Percentiles rank a stretch among this genome's conserved stretches.
These are phyloP conservation scores for Melinopterus prodromus DNA, from an alignment of 2,888 invertebrate species.

Conservation along the genomic window DNA sequence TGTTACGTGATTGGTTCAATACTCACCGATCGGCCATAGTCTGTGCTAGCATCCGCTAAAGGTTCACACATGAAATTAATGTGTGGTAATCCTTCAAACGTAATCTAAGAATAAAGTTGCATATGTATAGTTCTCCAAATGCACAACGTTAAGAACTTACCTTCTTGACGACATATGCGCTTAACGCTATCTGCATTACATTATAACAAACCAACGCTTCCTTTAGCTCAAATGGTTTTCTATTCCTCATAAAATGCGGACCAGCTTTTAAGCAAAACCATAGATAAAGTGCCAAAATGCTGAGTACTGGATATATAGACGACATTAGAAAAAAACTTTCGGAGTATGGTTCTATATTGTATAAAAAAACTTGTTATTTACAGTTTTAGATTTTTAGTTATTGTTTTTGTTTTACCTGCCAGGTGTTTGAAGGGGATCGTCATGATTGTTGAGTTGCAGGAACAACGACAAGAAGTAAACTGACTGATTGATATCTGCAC, in stretches of 20 bases:
- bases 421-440: background rate
- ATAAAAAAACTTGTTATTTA: background rate
- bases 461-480: too few relatives aligned
- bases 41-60: background rate
- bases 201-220: constrained; percentile 70
- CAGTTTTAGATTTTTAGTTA: background rate
- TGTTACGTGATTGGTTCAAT: background rate
- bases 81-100: background rate
- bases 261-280: constrained; percentile 68
- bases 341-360: constrained; percentile 67
- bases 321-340: constrained; percentile 64
- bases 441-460: too few relatives aligned
- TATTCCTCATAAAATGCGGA: constrained; percentile 71
- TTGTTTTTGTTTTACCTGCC: background rate
- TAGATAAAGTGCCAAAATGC: constrained; percentile 64
- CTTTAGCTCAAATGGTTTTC: constrained; percentile 69
- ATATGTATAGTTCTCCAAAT: background rate
- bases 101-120: background rate
- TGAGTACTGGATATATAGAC: constrained; percentile 60
- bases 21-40: background rate
- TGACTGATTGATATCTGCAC: too few relatives aligned
- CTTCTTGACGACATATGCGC: constrained; percentile 48
- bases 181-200: constrained; percentile 66
- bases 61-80: background rate
- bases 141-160: constrained; percentile 42